These are phyloP conservation scores for Psittacus erithacus DNA, from an alignment of 2,113 vertebrate genomes.

Conservation along the genomic window DNA sequence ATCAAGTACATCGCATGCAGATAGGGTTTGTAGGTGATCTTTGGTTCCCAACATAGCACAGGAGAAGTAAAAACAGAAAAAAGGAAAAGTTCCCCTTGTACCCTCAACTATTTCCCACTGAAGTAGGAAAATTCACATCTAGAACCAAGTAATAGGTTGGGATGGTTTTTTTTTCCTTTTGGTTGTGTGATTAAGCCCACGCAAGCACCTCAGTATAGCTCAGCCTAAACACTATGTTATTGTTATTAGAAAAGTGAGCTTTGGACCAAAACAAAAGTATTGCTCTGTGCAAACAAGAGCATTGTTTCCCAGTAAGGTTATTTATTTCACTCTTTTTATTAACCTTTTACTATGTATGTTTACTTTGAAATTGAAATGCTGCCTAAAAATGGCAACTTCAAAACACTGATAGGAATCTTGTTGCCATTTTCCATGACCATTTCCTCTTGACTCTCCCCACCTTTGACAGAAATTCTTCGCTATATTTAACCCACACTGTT, in stretches of 20 bases:
- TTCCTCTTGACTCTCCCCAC: background rate
- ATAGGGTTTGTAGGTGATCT: background rate
- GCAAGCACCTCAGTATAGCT: background rate
- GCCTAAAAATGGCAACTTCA: background rate
- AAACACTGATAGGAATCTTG: background rate
- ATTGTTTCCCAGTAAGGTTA: background rate
- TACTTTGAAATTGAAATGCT: background rate
- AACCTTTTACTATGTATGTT: background rate
- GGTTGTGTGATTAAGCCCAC: background rate
- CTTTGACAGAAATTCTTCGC: background rate
- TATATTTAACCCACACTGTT: background rate
- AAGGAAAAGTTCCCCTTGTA: background rate
- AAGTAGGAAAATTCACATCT: background rate
- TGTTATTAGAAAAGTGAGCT: background rate
- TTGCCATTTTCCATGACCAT: background rate
- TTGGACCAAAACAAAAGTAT: background rate
- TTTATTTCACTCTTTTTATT: background rate
- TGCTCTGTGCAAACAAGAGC: background rate
- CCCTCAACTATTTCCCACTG: background rate
- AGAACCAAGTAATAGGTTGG: background rate
- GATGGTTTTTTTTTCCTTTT: background rate
- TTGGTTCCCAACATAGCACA: background rate
- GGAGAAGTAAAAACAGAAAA: background rate
- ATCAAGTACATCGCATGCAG: fast-evolving
- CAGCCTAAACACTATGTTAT: background rate